These are phyloP conservation scores for Heteropelma amictum DNA, from an alignment of 2,888 invertebrate genomes.

Conservation along the genomic window DNA sequence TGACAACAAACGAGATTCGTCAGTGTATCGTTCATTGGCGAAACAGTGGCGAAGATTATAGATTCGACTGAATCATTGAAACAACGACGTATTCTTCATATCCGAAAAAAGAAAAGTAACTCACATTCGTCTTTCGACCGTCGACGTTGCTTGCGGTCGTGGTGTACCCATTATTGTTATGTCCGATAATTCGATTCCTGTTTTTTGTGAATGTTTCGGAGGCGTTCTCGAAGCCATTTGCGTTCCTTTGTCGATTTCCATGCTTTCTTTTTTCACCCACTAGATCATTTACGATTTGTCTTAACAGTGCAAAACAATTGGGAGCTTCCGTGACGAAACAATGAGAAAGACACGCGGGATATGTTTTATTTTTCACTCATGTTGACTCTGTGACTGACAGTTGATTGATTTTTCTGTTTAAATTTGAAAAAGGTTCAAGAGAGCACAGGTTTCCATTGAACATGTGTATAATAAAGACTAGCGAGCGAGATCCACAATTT, in stretches of 20 bases:
- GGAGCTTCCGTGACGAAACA: not conserved
- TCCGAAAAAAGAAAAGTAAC: too few relatives aligned
- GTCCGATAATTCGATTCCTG: constrained; percentile 62
- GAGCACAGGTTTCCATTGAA: too few relatives aligned
- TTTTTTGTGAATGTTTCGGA: constrained; percentile 53
- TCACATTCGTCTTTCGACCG: constrained; percentile 74
- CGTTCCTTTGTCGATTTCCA: constrained; percentile 34
- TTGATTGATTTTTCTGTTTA: constrained; percentile 62
- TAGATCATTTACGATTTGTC: not conserved
- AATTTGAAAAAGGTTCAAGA: constrained; percentile 68
- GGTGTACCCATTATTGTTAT: constrained; percentile 74
- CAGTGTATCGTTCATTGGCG: not conserved
- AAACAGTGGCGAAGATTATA: not conserved
- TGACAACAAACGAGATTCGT: not conserved
- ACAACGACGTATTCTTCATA: too few relatives aligned
- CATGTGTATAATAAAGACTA: too few relatives aligned
- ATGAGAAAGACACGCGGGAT: constrained; percentile 1
- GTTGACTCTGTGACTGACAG: constrained; percentile 57
- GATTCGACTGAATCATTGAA: too few relatives aligned
- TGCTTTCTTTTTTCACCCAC: not conserved
- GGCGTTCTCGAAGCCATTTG: constrained; percentile 52
- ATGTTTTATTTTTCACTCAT: constrained; percentile 39
- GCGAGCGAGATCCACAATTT: too few relatives aligned
- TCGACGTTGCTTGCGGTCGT: constrained; percentile 77
- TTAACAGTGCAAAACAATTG: not conserved